Percentiles rank a stretch among this genome's conserved stretches.
phyloP scores from a whole-genome alignment of 2,888 invertebrate species.

The Seladonia tumulorum region DNA sequence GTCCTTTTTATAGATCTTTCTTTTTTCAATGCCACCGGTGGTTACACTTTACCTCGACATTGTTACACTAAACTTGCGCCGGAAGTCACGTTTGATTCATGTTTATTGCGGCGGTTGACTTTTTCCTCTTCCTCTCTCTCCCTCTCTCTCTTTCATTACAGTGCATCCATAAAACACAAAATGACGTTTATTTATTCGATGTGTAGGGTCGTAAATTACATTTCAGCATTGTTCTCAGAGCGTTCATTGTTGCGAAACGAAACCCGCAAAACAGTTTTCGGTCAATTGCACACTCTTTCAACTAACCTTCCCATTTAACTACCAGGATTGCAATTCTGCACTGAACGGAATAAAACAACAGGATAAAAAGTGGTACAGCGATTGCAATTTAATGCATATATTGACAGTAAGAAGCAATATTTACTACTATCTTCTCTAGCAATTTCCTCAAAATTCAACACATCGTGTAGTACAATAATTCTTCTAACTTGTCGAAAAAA shows the following conservation, averaged over 20 bases:
- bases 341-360: background rate
- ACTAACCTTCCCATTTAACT: background rate
- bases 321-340: background rate
- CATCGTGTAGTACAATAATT: background rate
- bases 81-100: background rate
- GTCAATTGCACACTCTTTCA: background rate
- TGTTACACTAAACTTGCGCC: background rate
- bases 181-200: background rate
- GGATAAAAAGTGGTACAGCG: background rate
- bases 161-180: background rate
- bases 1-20: background rate
- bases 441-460: background rate
- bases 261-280: background rate
- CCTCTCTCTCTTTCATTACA: background rate
- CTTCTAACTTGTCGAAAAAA: background rate
- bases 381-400: background rate
- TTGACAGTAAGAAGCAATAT: too few relatives aligned
- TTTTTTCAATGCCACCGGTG: background rate
- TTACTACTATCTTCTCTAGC: too few relatives aligned
- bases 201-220: background rate
- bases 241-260: background rate
- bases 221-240: background rate
- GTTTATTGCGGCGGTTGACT: background rate
- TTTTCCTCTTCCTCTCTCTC: background rate
- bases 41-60: background rate